Conservation (phyloP, 2,888 invertebrate species). For the Euclidia mi region DNA sequence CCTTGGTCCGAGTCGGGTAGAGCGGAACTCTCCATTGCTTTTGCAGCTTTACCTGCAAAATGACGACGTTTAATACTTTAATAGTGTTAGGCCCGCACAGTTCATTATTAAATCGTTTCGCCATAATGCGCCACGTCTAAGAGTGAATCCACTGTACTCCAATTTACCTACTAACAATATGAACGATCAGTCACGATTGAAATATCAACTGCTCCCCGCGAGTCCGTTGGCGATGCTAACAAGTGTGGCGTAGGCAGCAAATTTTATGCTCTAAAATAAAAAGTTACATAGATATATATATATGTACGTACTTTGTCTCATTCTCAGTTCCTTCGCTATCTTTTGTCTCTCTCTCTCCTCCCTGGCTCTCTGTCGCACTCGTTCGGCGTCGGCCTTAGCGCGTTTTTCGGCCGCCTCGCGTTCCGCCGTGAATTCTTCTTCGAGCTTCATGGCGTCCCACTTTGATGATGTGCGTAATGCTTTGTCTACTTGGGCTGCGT, state of each 20-base stretch:
- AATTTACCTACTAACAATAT: too few species aligned
- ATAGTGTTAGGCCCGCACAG: too few species aligned
- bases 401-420: slow-evolving; percentile 61
- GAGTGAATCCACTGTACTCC: too few species aligned
- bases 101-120: too few species aligned
- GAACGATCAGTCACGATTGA: too few species aligned
- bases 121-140: too few species aligned
- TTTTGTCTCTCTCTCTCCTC: slow-evolving; percentile 82
- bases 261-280: too few species aligned
- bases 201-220: too few species aligned
- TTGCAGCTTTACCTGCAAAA: slow-evolving; percentile 68
- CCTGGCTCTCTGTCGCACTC: slow-evolving; percentile 78
- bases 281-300: too few species aligned
- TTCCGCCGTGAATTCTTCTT: slow-evolving; percentile 74
- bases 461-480: slow-evolving; percentile 92
- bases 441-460: slow-evolving; percentile 89
- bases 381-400: slow-evolving; percentile 59
- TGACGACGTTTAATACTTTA: too few species aligned
- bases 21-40: slow-evolving; percentile 63
- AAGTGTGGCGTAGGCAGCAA: too few species aligned
- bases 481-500: slow-evolving; percentile 93
- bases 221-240: too few species aligned
- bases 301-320: slow-evolving; percentile 69
- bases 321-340: slow-evolving; percentile 52
- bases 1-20: slow-evolving; percentile 35